Evolutionary conservation across 2,113 vertebrate genomes (phyloP).

Genomic region (Syngnathoides biaculeatus): DNA sequence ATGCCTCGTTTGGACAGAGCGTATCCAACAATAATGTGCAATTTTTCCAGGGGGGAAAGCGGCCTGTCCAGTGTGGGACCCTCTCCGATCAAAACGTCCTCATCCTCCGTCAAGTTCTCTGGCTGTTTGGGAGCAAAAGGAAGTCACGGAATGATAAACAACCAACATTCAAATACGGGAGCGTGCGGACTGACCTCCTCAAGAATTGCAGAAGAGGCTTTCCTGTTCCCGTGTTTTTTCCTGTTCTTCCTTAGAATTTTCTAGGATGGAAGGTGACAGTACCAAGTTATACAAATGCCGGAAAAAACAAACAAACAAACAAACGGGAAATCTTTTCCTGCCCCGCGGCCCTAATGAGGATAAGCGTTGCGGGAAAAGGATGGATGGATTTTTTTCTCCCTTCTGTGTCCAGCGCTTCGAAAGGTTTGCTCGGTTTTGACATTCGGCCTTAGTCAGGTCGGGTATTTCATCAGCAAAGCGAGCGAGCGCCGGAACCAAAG

Average conservation of each 20-base stretch:
- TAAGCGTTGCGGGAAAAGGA: too few relatives aligned
- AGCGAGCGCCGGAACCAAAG: too few relatives aligned
- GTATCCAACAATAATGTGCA: slow-evolving; percentile 86
- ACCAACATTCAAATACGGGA: neutral
- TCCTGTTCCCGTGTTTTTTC: slow-evolving; percentile 59
- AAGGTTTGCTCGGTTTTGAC: too few relatives aligned
- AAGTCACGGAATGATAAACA: neutral
- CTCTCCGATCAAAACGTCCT: slow-evolving; percentile 75
- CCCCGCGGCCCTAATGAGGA: too few relatives aligned
- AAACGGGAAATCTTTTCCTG: too few relatives aligned
- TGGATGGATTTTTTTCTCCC: too few relatives aligned
- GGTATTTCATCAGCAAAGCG: too few relatives aligned
- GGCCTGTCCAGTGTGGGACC: slow-evolving; percentile 75
- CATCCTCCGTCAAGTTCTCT: slow-evolving; percentile 49
- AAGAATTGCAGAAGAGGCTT: slow-evolving; percentile 55
- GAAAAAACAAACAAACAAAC: too few relatives aligned
- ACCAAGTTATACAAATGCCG: neutral
- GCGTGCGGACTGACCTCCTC: slow-evolving; percentile 61
- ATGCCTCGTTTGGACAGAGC: slow-evolving; percentile 79
- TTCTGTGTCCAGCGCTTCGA: too few relatives aligned
- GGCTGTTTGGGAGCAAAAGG: slow-evolving; percentile 27
- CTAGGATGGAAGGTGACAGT: slow-evolving; percentile 24
- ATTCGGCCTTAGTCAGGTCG: too few relatives aligned
- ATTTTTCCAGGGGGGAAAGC: slow-evolving; percentile 85
- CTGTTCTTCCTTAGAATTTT: slow-evolving; percentile 68